Evolutionary conservation across 2,888 invertebrate species (phyloP).

Genomic region (Drosophila fungiperda): DNA sequence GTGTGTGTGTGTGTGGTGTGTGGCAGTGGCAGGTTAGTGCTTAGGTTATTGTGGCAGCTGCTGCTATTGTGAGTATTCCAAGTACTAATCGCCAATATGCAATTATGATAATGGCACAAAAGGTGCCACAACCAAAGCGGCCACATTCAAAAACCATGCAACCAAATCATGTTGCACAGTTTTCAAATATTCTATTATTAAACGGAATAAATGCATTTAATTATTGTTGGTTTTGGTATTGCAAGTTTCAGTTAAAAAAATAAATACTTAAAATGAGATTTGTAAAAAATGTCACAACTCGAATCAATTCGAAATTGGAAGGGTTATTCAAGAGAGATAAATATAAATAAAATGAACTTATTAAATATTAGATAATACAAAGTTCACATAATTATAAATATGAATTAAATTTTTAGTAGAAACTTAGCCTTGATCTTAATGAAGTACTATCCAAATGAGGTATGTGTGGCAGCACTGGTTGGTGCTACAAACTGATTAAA

Average conservation of each 20-base stretch:
- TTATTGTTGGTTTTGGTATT: too few species aligned
- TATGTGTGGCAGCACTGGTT: slow-evolving; percentile 42
- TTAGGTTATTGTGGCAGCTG: not conserved
- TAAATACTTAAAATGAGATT: not conserved
- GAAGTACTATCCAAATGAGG: slow-evolving; percentile 17
- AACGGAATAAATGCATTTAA: too few species aligned
- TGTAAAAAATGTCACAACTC: not conserved
- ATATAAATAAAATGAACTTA: too few species aligned
- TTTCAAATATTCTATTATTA: not conserved
- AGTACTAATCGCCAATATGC: slow-evolving; percentile 37
- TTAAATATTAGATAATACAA: too few species aligned
- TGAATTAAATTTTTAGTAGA: slow-evolving; percentile 39
- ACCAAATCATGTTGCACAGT: not conserved
- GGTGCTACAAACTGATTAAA: slow-evolving; percentile 51
- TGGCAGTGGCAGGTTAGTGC: not conserved
- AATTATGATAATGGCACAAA: slow-evolving; percentile 35
- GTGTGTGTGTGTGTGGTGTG: not conserved
- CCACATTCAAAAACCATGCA: not conserved
- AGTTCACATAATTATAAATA: not conserved
- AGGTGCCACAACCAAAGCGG: slow-evolving; percentile 7
- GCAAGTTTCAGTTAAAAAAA: not conserved
- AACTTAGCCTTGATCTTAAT: not conserved
- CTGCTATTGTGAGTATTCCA: slow-evolving; percentile 6
- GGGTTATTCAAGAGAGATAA: not conserved
- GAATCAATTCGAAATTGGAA: not conserved